Evolutionary conservation across 2,888 invertebrate species (phyloP), one percentile per base, ranked within the genome.

Genomic region (Apamea sordens): DNA sequence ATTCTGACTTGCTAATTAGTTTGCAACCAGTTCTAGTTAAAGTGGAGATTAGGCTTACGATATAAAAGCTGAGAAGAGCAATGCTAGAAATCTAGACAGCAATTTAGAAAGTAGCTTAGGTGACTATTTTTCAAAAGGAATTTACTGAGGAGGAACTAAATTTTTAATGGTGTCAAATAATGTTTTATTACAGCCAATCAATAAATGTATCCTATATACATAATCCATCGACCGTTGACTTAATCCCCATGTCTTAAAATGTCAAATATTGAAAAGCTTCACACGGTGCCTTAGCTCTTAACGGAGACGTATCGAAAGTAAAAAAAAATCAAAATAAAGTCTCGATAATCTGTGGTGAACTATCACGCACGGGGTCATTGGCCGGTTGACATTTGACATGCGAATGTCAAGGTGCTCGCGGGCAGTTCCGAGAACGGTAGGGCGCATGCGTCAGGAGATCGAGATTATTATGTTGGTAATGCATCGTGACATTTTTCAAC

Each of bases 321-420:
- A 80, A 74, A 84, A 89, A 90, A 88, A 91, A 87, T 75, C 88
- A 89, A 90, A 90, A 88, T 85, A 84, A 81, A 86, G 81, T 79
- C 77, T 79, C 70, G 50, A 80, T 90, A 91, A 92, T 92, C 90
- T 91, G 91, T 88, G 84, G 85, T 91, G 91, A 93, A 93, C 94
- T 94, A 94, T 95, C 94, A 94, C 94, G 94, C 92, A 85, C 82
- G 89, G 92, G 95, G 93, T 96, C 95, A 92, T 83, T 89, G 95
- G 84, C 94, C 96, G 90, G 88, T 93, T 96, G 96, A 96, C 96
- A 96, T 96, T 96, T 96, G 96, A 96, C 96, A 96, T 91, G 91
- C 94, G 96, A 96, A 96, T 96, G 96, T 96, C 96, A 96, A 96
- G 96, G 96, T 94, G 93, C 91, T 90, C 81, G 74, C 83, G 83